Base-by-base conservation (phyloP, 2,797 vertebrate genomes). In the Hippoglossus hippoglossus region DNA sequence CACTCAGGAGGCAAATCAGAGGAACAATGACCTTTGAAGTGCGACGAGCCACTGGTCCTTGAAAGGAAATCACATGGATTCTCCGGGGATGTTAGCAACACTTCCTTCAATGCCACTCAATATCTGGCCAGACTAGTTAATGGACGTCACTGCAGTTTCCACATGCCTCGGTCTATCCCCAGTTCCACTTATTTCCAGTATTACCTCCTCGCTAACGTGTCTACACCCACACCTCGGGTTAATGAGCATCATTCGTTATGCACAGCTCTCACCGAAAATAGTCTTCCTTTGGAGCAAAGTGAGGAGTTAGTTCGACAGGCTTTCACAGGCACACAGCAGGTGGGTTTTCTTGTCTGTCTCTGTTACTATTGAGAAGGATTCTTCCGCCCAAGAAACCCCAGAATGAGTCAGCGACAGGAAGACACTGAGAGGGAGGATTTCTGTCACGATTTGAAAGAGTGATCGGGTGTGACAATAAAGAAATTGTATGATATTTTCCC, bases 351-450 rank as follows among this genome's bases (percentile, higher is more conserved):
- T 75, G 76, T 71, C 71, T 73, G 68, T 80, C 69, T 69, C 62
- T 51, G 44, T 44, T 54, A 62, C 75, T 66, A 69, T 65, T 21
- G 15, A 56, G 62, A 86, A 82, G 71, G 61, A 63, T 77, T 78
- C 51, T 77, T 83, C 77, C 66, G 47, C 75, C 63, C 10, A 3
- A 75, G 44, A 80, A 81, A 80, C 76, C 71, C 72, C 66, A 71
- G 77, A 87, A 71, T 92, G 87, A 92, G 86, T 92, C 89, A 90
- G 87, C 44, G 51, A 26, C 71, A 25, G 72, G 66, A 79, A 79
- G 65, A 77, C 65, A 66, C 46, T 67, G 71, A 73, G 80, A 82
- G 80, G 82, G 79, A 84, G 87, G 70, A 79, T 81, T 76, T 83
- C 79, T 86, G 85, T 88, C 87, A 89, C 72, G 64, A 87, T 82